Percentiles rank a stretch among this genome's conserved stretches.
phyloP scores from a whole-genome alignment of 2,888 invertebrate genomes.

The Pollenia labialis region DNA sequence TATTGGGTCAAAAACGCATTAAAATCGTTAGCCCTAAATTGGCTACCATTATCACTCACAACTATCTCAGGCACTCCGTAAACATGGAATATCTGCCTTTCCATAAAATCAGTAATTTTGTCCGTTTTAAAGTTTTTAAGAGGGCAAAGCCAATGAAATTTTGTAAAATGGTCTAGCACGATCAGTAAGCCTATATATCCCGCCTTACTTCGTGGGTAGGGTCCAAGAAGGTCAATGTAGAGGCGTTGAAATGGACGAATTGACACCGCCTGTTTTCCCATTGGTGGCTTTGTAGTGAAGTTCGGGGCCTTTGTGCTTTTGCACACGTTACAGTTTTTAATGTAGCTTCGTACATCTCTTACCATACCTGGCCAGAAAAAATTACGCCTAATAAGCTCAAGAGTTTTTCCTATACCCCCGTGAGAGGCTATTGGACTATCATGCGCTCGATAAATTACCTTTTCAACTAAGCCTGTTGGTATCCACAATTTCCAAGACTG shows the following conservation, averaged over 20 bases:
- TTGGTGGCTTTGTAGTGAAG: background rate
- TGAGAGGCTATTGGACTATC: background rate
- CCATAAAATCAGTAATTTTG: background rate
- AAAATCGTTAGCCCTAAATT: too few relatives aligned
- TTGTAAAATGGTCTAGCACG: background rate
- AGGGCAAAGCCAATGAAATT: background rate
- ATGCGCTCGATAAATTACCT: too few relatives aligned
- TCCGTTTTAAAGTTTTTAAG: background rate
- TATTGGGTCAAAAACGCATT: background rate
- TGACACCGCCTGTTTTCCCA: background rate
- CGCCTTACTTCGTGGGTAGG: background rate
- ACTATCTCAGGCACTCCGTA: conserved; percentile 2
- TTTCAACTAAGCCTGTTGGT: background rate
- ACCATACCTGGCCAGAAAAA: conserved; percentile 1
- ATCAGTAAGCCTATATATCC: background rate
- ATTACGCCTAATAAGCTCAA: background rate
- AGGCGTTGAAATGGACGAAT: background rate
- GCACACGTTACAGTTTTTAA: background rate
- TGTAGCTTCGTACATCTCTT: conserved; percentile 3
- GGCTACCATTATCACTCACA: conserved; percentile 3
- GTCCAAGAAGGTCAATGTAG: background rate
- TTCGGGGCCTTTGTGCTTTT: background rate
- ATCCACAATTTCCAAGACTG: conserved; percentile 44
- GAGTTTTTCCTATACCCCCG: background rate
- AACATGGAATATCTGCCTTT: background rate